phyloP scores from a whole-genome alignment of 2,888 invertebrate species.

The Baronia brevicornis region DNA sequence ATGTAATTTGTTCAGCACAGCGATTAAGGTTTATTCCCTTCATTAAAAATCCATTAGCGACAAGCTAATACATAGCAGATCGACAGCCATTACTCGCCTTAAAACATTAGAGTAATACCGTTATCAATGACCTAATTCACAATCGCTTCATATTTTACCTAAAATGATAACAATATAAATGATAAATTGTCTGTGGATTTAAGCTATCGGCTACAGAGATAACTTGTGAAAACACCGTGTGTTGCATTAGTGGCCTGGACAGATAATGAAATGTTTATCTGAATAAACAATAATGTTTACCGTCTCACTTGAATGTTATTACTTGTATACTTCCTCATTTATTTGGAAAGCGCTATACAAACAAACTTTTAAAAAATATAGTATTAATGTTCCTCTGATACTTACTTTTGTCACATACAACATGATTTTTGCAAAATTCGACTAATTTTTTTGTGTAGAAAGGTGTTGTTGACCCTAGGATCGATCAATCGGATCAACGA shows the following conservation, averaged over 20 bases:
- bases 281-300: slow-evolving; percentile 2
- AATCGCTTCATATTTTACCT: slow-evolving; percentile 30
- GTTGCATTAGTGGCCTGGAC: slow-evolving; percentile 1
- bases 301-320: not conserved
- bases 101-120: slow-evolving; percentile 2
- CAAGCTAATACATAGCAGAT: not conserved
- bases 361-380: too few species aligned
- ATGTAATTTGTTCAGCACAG: slow-evolving; percentile 2
- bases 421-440: too few species aligned
- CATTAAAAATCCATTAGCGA: slow-evolving; percentile 3
- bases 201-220: slow-evolving; percentile 22
- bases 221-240: slow-evolving; percentile 1
- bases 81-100: not conserved
- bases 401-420: too few species aligned
- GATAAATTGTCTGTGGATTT: slow-evolving; percentile 38
- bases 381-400: slow-evolving; percentile 5
- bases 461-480: too few species aligned
- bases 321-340: slow-evolving; percentile 4
- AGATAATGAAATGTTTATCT: slow-evolving; percentile 3
- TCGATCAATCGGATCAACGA: too few species aligned
- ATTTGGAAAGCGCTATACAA: too few species aligned
- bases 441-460: too few species aligned
- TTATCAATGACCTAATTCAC: slow-evolving; percentile 39
- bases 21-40: not conserved
- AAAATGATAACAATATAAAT: slow-evolving; percentile 25